A percentile compares a stretch with the other conserved stretches of the same genome.
These are phyloP conservation scores for Aldabrachelys gigantea DNA, from an alignment of 2,113 vertebrate genomes.

Conservation along the genomic window DNA sequence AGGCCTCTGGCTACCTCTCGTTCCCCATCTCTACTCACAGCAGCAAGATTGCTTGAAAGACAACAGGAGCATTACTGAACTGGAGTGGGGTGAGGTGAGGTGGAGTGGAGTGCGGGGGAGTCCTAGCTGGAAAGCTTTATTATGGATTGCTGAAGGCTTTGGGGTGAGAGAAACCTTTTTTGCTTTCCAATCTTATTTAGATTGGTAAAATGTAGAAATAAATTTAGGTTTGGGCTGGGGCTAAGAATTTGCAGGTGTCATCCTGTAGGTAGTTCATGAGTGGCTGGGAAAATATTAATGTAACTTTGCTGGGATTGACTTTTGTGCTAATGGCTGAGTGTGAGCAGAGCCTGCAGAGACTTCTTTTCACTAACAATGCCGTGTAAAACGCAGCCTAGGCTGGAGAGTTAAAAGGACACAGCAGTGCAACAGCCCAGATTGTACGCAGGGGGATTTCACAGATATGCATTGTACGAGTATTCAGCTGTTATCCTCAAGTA, in stretches of 20 bases:
- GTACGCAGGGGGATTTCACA: not conserved
- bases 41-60: no score
- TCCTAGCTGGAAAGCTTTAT: not conserved
- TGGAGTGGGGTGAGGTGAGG: no score
- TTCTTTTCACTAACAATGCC: not conserved
- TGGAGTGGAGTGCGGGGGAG: no score
- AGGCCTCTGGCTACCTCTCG: no score
- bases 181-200: not conserved
- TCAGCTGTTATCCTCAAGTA: not conserved
- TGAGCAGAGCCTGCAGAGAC: not conserved
- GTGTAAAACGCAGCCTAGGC: not conserved
- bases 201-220: not conserved
- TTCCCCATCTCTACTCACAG: no score
- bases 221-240: not conserved
- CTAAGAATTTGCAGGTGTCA: not conserved
- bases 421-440: not conserved
- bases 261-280: not conserved
- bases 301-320: not conserved
- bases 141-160: not conserved
- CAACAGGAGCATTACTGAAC: no score
- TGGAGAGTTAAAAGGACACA: not conserved
- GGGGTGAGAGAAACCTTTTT: not conserved
- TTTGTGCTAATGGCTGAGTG: not conserved
- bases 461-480: not conserved
- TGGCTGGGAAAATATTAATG: not conserved